A percentile compares a stretch with the other conserved stretches of the same genome.
phyloP scores from a whole-genome alignment of 1,140 invertebrate species.

The Leptinotarsa undecemlineata region DNA sequence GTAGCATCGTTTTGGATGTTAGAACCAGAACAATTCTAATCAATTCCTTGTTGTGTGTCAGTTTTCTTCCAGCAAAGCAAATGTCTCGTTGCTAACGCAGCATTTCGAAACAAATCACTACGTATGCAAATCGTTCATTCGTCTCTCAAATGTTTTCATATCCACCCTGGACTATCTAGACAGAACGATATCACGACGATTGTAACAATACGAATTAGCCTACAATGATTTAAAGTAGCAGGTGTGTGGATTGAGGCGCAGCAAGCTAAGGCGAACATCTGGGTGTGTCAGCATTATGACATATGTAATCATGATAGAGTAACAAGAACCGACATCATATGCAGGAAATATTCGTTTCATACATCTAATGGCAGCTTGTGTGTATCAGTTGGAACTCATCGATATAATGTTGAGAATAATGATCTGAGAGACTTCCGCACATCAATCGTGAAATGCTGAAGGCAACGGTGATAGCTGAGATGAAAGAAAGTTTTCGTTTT shows the following conservation, averaged over 20 bases:
- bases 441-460: too few relatives aligned
- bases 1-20: too few relatives aligned
- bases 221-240: slow-evolving; percentile 25
- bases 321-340: neutral
- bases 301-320: slow-evolving; percentile 6
- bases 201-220: slow-evolving; percentile 18
- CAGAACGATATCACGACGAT: neutral
- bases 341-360: neutral
- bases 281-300: slow-evolving; percentile 7
- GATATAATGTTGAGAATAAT: too few relatives aligned
- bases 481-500: too few relatives aligned
- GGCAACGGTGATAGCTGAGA: too few relatives aligned
- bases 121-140: neutral
- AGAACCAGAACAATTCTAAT: too few relatives aligned
- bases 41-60: too few relatives aligned
- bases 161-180: neutral
- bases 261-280: slow-evolving; percentile 3
- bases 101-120: neutral
- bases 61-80: too few relatives aligned
- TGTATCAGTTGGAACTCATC: too few relatives aligned
- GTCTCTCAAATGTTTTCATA: neutral
- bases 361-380: neutral
- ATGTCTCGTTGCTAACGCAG: too few relatives aligned
- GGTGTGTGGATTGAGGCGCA: slow-evolving; percentile 10
- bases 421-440: too few relatives aligned